These are phyloP conservation scores for Aleiodes sp. DNA, from an alignment of 1,140 invertebrate species.

Conservation along the genomic window DNA sequence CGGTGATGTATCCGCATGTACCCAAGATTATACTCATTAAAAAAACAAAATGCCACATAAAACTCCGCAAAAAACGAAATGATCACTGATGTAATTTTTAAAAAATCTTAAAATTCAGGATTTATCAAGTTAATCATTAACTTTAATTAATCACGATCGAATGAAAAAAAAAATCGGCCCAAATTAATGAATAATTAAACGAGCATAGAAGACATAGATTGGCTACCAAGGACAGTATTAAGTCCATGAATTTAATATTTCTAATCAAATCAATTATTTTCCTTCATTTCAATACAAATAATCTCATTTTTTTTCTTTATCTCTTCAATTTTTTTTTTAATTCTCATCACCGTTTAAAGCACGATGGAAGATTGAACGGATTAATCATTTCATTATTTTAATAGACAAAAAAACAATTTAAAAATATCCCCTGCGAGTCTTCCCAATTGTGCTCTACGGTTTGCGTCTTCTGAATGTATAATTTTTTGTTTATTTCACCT, in stretches of 20 bases:
- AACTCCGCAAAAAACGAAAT: not conserved
- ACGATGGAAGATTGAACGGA: not conserved
- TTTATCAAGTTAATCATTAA: not conserved
- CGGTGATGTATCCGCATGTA: constrained; percentile 47
- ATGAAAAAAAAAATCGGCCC: not conserved
- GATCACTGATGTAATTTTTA: not conserved
- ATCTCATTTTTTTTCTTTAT: not conserved
- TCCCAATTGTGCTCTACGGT: constrained; percentile 20
- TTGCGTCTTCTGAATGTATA: constrained; percentile 32
- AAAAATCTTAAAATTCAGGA: not conserved
- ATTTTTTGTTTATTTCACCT: constrained; percentile 36
- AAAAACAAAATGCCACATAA: constrained; percentile 21
- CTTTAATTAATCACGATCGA: not conserved
- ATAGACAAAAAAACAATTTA: constrained; percentile 38
- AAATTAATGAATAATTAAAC: not conserved
- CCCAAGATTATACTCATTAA: constrained; percentile 48
- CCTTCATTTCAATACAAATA: too few species aligned
- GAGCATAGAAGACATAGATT: not conserved
- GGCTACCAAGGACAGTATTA: not conserved
- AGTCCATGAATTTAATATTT: constrained; percentile 12
- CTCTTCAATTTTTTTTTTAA: not conserved
- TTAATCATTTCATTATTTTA: constrained; percentile 27
- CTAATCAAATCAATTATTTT: too few species aligned
- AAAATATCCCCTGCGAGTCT: not conserved
- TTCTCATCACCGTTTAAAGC: not conserved